These are phyloP conservation scores for Dendrocincla tyrannina DNA, from an alignment of 2,797 vertebrate species.

Conservation along the genomic window DNA sequence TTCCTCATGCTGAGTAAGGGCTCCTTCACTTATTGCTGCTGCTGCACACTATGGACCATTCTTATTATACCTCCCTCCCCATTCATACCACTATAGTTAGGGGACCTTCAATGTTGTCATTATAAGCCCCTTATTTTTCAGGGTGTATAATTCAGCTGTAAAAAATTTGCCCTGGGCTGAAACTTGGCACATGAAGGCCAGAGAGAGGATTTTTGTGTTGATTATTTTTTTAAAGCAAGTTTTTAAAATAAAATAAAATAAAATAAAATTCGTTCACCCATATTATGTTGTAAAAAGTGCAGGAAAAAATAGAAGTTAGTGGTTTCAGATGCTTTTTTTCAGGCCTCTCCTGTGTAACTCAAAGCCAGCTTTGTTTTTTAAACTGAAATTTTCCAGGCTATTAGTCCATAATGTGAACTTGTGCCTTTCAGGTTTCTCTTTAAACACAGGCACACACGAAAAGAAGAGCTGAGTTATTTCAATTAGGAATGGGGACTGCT, in stretches of 20 bases:
- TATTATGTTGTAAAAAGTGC: constrained; percentile 60
- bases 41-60: constrained; percentile 73
- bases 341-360: constrained; percentile 62
- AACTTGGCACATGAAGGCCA: constrained; percentile 70
- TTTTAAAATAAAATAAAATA: constrained; percentile 76
- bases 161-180: constrained; percentile 76
- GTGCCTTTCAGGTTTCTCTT: constrained; percentile 63
- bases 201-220: constrained; percentile 54
- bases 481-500: constrained; percentile 30
- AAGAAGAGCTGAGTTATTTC: constrained; percentile 54
- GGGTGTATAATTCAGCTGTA: constrained; percentile 75
- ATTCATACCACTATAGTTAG: constrained; percentile 62
- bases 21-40: constrained; percentile 69
- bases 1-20: constrained; percentile 79
- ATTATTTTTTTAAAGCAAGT: constrained; percentile 68
- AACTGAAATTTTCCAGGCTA: constrained; percentile 69
- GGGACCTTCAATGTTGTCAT: constrained; percentile 76
- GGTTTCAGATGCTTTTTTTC: constrained; percentile 57
- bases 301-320: constrained; percentile 54
- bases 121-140: constrained; percentile 71
- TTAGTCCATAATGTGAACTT: constrained; percentile 68
- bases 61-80: constrained; percentile 64
- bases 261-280: constrained; percentile 58
- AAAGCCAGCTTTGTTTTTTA: constrained; percentile 76
- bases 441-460: constrained; percentile 46